phyloP scores from a whole-genome alignment of 2,888 invertebrate genomes.

The Nymphalis c-album region DNA sequence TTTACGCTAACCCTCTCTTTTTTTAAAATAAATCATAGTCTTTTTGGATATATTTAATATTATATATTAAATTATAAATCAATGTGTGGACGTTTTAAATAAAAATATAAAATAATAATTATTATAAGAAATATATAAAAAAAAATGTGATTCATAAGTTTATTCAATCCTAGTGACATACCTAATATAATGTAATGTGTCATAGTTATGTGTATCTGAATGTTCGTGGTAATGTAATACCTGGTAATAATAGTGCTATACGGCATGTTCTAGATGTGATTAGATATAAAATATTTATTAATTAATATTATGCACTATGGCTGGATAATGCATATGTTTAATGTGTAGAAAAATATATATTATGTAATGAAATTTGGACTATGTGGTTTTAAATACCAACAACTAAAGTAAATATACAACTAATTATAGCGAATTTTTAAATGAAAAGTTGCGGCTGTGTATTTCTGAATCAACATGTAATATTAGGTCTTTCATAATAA shows the following conservation, averaged over 20 bases:
- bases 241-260: constrained; percentile 44
- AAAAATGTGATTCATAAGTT: constrained; percentile 71
- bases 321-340: constrained; percentile 58
- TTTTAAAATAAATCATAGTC: constrained; percentile 36
- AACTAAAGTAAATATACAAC: constrained; percentile 49
- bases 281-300: constrained; percentile 42
- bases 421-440: constrained; percentile 45
- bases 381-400: constrained; percentile 42
- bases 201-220: constrained; percentile 46
- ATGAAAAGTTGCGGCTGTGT: constrained; percentile 64
- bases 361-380: constrained; percentile 43
- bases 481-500: constrained; percentile 43
- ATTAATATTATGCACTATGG: constrained; percentile 55
- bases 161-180: constrained; percentile 52
- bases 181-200: constrained; percentile 42
- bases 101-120: constrained; percentile 31
- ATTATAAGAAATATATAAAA: constrained; percentile 35
- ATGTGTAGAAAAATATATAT: constrained; percentile 49
- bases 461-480: constrained; percentile 61
- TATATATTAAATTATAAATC: constrained; percentile 41
- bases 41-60: constrained; percentile 37
- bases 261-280: constrained; percentile 50
- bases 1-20: constrained; percentile 29
- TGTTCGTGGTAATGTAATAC: constrained; percentile 45
- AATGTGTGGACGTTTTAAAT: constrained; percentile 50